Base-by-base conservation (phyloP, 2,113 vertebrate species). In the Paracanthobrama guichenoti region DNA sequence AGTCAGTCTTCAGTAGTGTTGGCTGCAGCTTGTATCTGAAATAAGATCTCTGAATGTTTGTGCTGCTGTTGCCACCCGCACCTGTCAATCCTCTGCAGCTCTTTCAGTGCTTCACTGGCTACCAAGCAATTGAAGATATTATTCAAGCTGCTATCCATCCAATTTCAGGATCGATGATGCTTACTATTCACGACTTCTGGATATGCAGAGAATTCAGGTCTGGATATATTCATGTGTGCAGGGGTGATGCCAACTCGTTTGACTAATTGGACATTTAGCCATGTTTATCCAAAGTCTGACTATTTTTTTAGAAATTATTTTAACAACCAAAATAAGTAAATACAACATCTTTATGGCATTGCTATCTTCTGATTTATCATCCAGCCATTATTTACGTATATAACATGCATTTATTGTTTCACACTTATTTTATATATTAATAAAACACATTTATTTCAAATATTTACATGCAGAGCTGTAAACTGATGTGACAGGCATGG, bases 21-120 rank as follows among this genome's bases (percentile, higher is more conserved):
- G 85, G 66, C 84, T 85, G 74, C 82, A 64, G 79, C 83, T 16
- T 57, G 59, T 82, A 86, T 82, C 73, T 78, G 85, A 86, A 83
- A 79, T 85, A 67, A 84, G 73, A 84, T 82, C 67, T 84, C 55
- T 82, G 31, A 64, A 64, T 78, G 20, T 73, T 74, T 79, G 79
- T 72, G 81, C 60, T 79, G 66, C 72, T 82, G 62, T 88, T 82
- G 59, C 79, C 66, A 39, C 35, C 78, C 59, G 66, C 73, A 59
- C 20, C 84, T 76, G 74, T 55, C 85, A 82, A 76, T 77, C 69
- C 69, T 12, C 85, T 24, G 39, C 57, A 59, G 22, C 67, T 28
- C 55, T 55, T 59, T 44, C 80, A 57, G 39, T 44, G 28, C 44
- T 80, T 71, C 55, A 73, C n/a, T 71, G 67, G 81, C 11, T 72